phyloP scores from a whole-genome alignment of 2,113 vertebrate genomes.

The Propithecus coquereli region DNA sequence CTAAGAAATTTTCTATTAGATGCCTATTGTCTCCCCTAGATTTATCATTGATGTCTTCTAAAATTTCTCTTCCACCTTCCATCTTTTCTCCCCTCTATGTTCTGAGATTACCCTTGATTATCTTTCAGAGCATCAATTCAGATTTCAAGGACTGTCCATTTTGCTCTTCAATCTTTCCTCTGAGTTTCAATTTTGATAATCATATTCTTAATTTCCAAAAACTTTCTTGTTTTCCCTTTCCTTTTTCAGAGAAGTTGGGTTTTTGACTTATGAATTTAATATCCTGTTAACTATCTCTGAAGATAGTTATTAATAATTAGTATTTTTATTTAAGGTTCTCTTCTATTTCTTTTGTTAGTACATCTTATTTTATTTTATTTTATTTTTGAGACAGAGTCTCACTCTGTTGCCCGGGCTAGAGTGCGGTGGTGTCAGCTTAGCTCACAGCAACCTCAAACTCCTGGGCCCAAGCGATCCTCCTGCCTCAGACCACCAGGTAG shows the following conservation, averaged over 20 bases:
- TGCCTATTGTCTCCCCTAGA: background rate
- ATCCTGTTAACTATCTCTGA: background rate
- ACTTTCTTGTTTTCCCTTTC: background rate
- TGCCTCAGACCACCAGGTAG: no score
- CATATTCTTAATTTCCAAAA: background rate
- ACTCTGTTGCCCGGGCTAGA: no score
- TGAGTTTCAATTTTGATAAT: background rate
- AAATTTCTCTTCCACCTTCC: background rate
- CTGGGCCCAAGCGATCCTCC: no score
- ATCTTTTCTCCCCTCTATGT: background rate
- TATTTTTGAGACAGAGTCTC: no score
- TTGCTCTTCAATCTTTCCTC: background rate
- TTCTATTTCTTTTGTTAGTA: background rate
- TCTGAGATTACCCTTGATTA: background rate
- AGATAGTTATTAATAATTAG: background rate
- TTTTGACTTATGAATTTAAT: constrained; percentile 11
- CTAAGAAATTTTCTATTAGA: background rate
- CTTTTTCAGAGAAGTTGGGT: constrained; percentile 7
- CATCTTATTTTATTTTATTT: background rate
- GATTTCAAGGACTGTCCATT: background rate
- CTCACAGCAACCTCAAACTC: no score
- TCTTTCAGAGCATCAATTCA: background rate
- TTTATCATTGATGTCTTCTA: background rate
- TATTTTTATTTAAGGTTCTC: background rate
- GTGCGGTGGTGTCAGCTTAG: no score